Evolutionary conservation across 2,888 invertebrate genomes (phyloP).

Genomic region (Lomographa bimaculata): DNA sequence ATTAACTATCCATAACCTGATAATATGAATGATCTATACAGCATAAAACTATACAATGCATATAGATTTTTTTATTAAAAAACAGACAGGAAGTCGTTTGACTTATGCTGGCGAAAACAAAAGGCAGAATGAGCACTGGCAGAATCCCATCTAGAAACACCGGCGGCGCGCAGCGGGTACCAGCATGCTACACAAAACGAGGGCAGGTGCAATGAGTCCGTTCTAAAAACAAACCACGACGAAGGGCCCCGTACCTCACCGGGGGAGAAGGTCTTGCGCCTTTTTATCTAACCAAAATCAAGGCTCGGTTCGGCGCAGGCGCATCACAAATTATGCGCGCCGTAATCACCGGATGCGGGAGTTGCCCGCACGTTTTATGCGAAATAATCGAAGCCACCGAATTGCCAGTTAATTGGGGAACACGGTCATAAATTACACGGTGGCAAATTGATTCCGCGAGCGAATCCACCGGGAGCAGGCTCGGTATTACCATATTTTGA

Average conservation of each 20-base stretch:
- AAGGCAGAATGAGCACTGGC: slow-evolving; percentile 41
- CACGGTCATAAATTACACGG: slow-evolving; percentile 74
- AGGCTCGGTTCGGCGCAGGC: slow-evolving; percentile 63
- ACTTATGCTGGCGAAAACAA: slow-evolving; percentile 42
- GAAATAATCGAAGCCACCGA: slow-evolving; percentile 82
- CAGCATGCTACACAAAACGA: slow-evolving; percentile 60
- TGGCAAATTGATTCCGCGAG: slow-evolving; percentile 73
- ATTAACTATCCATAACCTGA: slow-evolving; percentile 1
- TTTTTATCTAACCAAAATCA: slow-evolving; percentile 81
- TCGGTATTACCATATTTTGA: slow-evolving; percentile 74
- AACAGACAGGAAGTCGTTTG: slow-evolving; percentile 45
- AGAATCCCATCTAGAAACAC: slow-evolving; percentile 59
- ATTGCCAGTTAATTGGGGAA: slow-evolving; percentile 81
- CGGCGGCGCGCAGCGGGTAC: slow-evolving; percentile 39
- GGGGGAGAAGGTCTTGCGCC: slow-evolving; percentile 51
- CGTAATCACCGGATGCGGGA: slow-evolving; percentile 83
- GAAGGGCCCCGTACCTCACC: slow-evolving; percentile 45
- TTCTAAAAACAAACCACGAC: slow-evolving; percentile 70
- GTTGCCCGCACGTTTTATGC: slow-evolving; percentile 79
- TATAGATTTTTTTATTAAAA: too few species aligned
- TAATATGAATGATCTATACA: too few species aligned
- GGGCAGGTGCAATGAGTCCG: slow-evolving; percentile 74
- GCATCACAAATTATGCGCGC: slow-evolving; percentile 78
- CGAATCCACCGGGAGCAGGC: slow-evolving; percentile 50
- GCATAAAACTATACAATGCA: too few species aligned